phyloP scores from a whole-genome alignment of 1,140 invertebrate species.

The Caenorhabditis latens region DNA sequence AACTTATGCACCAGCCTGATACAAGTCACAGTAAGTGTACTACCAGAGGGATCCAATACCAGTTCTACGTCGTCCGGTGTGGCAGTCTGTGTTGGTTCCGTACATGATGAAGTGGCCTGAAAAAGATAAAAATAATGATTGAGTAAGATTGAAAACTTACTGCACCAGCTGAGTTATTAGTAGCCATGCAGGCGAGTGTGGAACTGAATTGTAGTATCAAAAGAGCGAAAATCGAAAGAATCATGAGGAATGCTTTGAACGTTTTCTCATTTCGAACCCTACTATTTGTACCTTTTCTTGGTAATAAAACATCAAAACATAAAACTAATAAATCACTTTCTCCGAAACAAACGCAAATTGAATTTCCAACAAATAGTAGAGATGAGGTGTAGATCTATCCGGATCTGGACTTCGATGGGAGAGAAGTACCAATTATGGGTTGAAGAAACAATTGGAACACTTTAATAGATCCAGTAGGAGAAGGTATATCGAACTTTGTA shows the following conservation, averaged over 20 bases:
- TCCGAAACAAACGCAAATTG: background rate
- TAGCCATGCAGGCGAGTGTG: background rate
- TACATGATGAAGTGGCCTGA: too few species aligned
- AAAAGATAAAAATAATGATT: too few species aligned
- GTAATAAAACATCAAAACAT: background rate
- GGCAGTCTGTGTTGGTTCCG: too few species aligned
- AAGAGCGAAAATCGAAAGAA: background rate
- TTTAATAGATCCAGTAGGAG: background rate
- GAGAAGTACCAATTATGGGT: constrained; percentile 11
- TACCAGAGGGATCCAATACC: background rate
- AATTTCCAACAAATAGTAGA: background rate
- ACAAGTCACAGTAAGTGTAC: background rate
- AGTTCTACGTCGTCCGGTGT: too few species aligned
- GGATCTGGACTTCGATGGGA: background rate
- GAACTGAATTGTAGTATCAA: background rate
- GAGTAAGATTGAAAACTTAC: background rate
- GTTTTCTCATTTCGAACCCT: background rate
- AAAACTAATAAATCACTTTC: constrained; percentile 45
- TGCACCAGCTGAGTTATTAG: background rate
- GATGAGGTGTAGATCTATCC: background rate
- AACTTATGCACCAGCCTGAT: too few species aligned
- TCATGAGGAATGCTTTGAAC: background rate
- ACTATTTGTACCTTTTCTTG: constrained; percentile 35
- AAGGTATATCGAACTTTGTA: background rate
- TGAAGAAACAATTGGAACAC: background rate